These are phyloP conservation scores for Catalaphyllia jardinei DNA, from an alignment of 64 coral and sea anemone genomes.

Conservation along the genomic window DNA sequence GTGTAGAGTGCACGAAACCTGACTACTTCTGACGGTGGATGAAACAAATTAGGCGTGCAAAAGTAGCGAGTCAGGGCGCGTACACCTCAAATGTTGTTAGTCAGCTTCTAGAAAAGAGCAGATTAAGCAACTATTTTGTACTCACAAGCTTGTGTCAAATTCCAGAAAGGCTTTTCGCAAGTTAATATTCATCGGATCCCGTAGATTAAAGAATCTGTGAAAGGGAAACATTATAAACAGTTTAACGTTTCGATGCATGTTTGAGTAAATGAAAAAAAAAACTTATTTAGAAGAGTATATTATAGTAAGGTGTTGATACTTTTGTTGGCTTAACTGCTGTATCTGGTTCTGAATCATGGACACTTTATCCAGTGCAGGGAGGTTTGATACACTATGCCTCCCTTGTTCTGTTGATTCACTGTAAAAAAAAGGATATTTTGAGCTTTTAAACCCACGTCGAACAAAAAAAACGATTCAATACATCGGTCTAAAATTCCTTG, in stretches of 20 bases:
- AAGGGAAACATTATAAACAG: not conserved
- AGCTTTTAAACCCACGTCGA: no score
- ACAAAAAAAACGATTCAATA: no score
- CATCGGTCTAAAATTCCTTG: no score
- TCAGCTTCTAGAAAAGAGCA: not conserved
- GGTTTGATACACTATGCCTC: not conserved
- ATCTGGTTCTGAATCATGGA: constrained; percentile 30
- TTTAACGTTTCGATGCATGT: no score
- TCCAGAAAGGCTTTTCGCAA: constrained; percentile 74
- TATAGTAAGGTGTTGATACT: not conserved
- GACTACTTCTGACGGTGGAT: no score
- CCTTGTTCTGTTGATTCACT: constrained; percentile 67
- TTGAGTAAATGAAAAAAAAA: no score
- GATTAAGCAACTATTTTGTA: not conserved
- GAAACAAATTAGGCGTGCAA: no score
- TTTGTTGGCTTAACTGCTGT: constrained; percentile 45
- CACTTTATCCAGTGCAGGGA: constrained; percentile 29
- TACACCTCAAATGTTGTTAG: not conserved
- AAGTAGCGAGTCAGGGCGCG: no score
- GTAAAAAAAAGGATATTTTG: not conserved
- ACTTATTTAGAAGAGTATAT: no score
- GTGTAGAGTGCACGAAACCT: no score
- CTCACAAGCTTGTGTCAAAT: constrained; percentile 73
- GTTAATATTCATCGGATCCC: constrained; percentile 60
- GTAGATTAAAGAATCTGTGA: constrained; percentile 41